A percentile compares a stretch with the other conserved stretches of the same genome.
phyloP scores from a whole-genome alignment of 1,140 invertebrate genomes.

The Chrysoperla carnea region DNA sequence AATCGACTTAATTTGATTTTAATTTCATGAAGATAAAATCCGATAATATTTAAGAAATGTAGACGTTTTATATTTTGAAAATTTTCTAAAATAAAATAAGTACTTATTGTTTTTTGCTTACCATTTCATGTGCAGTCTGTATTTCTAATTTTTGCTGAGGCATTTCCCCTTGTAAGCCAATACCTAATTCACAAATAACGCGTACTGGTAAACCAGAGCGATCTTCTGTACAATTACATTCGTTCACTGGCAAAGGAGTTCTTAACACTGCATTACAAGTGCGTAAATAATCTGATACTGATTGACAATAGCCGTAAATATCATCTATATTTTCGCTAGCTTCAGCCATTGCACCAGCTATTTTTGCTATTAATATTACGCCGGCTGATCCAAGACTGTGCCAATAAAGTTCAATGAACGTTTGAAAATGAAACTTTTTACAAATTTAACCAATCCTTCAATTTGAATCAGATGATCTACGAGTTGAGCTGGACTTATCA shows the following conservation, averaged over 20 bases:
- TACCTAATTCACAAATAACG: constrained; percentile 29
- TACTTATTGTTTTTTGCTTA: not conserved
- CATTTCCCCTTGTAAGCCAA: constrained; percentile 45
- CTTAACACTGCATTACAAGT: constrained; percentile 4
- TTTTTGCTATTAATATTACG: constrained; percentile 39
- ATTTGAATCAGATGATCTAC: no score
- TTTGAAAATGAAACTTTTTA: no score
- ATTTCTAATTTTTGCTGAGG: constrained; percentile 25
- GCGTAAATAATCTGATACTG: constrained; percentile 11
- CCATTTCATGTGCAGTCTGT: constrained; percentile 6
- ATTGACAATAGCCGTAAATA: constrained; percentile 18
- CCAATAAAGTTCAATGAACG: no score
- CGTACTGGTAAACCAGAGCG: no score
- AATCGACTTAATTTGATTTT: no score
- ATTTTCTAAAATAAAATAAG: no score
- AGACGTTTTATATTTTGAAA: no score
- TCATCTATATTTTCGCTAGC: constrained; percentile 28
- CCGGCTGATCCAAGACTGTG: constrained; percentile 39
- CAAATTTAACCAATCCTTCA: constrained; percentile 4
- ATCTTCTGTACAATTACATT: no score
- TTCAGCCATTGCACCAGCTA: constrained; percentile 50
- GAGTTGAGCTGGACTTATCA: no score
- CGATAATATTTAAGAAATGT: no score
- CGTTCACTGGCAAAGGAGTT: no score
- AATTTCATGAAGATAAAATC: no score